These are phyloP conservation scores for Cephus sareptanus DNA, from an alignment of 2,888 invertebrate species.

Conservation along the genomic window DNA sequence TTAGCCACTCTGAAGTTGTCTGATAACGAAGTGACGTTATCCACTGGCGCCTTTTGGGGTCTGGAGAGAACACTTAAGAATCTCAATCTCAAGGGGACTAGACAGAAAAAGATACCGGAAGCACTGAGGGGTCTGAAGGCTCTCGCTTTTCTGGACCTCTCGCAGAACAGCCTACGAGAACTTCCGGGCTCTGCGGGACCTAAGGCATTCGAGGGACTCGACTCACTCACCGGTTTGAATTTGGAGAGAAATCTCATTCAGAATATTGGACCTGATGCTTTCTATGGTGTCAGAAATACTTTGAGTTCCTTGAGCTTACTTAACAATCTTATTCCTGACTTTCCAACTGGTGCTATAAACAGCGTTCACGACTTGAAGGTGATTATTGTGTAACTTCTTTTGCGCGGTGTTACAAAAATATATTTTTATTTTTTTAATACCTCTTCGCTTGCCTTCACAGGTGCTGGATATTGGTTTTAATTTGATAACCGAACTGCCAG, in stretches of 20 bases:
- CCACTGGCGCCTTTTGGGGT: slow-evolving; percentile 78
- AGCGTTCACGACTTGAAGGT: slow-evolving; percentile 81
- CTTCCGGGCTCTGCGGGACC: slow-evolving; percentile 78
- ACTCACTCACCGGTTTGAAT: slow-evolving; percentile 87
- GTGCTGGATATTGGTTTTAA: slow-evolving; percentile 94
- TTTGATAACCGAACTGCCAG: slow-evolving; percentile 83
- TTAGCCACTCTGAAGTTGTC: slow-evolving; percentile 86
- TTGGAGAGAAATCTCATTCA: slow-evolving; percentile 90
- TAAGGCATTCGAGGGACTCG: slow-evolving; percentile 80
- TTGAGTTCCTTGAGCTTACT: slow-evolving; percentile 89
- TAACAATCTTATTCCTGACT: slow-evolving; percentile 89
- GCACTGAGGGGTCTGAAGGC: slow-evolving; percentile 81
- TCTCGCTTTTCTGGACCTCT: slow-evolving; percentile 88
- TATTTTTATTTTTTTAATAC: not conserved
- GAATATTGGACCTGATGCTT: slow-evolving; percentile 79
- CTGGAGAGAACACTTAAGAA: slow-evolving; percentile 86
- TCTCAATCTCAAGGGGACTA: slow-evolving; percentile 88
- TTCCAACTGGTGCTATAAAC: slow-evolving; percentile 84
- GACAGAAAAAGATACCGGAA: slow-evolving; percentile 82
- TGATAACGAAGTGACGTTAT: slow-evolving; percentile 86
- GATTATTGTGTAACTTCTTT: slow-evolving; percentile 34
- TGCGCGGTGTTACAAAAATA: not conserved
- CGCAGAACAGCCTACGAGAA: slow-evolving; percentile 87
- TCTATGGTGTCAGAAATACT: slow-evolving; percentile 82
- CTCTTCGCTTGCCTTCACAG: slow-evolving; percentile 47